Evolutionary conservation across 2,888 invertebrate species (phyloP).

Genomic region (Rotaria socialis): DNA sequence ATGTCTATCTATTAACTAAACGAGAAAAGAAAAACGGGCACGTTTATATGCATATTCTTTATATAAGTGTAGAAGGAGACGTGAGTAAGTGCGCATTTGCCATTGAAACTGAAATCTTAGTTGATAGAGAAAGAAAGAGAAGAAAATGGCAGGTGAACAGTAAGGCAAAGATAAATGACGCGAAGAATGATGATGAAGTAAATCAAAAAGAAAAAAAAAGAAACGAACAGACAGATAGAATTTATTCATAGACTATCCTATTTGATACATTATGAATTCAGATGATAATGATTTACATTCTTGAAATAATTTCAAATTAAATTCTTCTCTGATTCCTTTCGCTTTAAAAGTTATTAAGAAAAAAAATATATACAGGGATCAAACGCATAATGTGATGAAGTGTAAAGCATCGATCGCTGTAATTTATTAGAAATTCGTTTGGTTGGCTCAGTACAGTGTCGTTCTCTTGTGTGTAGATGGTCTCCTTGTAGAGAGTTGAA

Average conservation of each 20-base stretch:
- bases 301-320: background rate
- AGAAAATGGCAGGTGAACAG: background rate
- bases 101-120: background rate
- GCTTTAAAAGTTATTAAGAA: background rate
- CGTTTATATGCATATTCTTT: background rate
- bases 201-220: background rate
- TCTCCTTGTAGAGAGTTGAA: background rate
- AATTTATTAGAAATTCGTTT: background rate
- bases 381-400: background rate
- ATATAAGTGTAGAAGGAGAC: background rate
- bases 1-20: background rate
- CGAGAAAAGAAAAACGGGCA: background rate
- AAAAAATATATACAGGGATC: background rate
- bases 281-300: background rate
- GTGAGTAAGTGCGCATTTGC: background rate
- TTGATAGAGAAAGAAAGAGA: background rate
- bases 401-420: background rate
- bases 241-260: background rate
- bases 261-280: background rate
- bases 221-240: background rate
- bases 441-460: background rate
- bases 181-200: background rate
- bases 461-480: background rate
- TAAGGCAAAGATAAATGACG: background rate
- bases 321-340: background rate